Evolutionary conservation across 2,797 vertebrate species (phyloP).

Genomic region (Silurus aristotelis): DNA sequence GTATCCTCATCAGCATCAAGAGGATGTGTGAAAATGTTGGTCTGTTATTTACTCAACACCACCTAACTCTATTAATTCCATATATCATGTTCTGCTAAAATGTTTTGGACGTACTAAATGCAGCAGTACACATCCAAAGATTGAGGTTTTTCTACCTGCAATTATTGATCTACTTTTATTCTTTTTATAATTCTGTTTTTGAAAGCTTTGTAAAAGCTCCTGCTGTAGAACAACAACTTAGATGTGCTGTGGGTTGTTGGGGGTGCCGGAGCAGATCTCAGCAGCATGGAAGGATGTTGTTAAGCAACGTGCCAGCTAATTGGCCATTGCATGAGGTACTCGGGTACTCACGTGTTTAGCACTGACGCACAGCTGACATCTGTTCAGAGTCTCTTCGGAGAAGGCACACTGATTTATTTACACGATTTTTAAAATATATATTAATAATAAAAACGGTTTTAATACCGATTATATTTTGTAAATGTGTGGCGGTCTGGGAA

Average conservation of each 20-base stretch:
- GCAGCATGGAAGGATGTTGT: slow-evolving; percentile 45
- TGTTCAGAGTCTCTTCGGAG: slow-evolving; percentile 6
- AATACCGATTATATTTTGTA: background rate
- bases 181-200: background rate
- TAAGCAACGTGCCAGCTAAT: slow-evolving; percentile 12
- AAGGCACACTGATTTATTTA: background rate
- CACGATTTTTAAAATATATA: background rate
- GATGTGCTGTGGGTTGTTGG: background rate
- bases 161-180: background rate
- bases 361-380: slow-evolving; percentile 20
- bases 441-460: background rate
- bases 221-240: slow-evolving; percentile 9
- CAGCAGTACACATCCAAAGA: background rate
- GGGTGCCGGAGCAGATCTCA: slow-evolving; percentile 51
- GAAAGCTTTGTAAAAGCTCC: background rate
- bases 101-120: background rate
- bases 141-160: background rate
- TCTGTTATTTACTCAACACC: background rate
- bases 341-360: slow-evolving; percentile 7
- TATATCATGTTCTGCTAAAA: background rate
- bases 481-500: background rate
- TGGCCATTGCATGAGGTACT: slow-evolving; percentile 19
- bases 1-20: slow-evolving; percentile 14
- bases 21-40: background rate
- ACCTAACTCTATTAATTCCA: too few species aligned